Conservation (phyloP, 2,113 vertebrate genomes). For the Rafetus swinhoei region DNA sequence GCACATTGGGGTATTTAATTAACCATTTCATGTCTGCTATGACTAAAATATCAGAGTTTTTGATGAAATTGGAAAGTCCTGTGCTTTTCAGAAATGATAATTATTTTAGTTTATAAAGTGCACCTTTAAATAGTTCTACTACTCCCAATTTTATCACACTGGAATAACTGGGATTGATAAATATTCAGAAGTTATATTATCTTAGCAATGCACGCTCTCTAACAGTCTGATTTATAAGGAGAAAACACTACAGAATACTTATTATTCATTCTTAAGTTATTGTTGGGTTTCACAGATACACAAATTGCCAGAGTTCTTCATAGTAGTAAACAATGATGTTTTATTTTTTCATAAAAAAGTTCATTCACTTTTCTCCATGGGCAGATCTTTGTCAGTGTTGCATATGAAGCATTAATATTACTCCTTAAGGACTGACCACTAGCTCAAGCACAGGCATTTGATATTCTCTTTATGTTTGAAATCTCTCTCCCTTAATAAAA, state of each 20-base stretch:
- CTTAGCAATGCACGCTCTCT: background rate
- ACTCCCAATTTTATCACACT: background rate
- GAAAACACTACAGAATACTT: background rate
- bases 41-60: background rate
- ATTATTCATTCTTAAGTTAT: too few relatives aligned
- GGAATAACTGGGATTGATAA: background rate
- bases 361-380: background rate
- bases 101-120: background rate
- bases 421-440: background rate
- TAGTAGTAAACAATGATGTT: background rate
- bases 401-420: background rate
- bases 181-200: background rate
- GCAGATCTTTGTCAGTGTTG: background rate
- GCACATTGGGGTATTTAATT: rapidly evolving
- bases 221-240: background rate
- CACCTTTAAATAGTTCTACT: background rate
- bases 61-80: background rate
- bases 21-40: rapidly evolving
- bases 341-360: background rate
- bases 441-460: background rate
- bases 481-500: background rate
- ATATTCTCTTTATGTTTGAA: background rate
- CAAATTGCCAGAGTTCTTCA: background rate
- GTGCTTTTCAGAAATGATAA: background rate
- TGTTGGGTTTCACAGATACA: background rate